Conservation (phyloP, 2,113 vertebrate species). For the Lasiurus cinereus region DNA sequence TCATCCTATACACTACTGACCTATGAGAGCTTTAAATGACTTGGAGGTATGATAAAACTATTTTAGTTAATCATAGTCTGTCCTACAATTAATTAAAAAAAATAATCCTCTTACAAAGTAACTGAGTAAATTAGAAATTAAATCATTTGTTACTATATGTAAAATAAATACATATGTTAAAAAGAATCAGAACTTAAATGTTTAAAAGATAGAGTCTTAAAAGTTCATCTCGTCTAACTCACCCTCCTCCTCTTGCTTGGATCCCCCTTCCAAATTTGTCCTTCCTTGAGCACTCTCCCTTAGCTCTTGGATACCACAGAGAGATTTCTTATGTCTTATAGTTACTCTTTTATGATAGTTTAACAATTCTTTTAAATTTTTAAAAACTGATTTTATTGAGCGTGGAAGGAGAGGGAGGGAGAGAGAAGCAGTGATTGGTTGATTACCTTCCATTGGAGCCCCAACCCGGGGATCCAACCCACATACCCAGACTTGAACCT, state of each 20-base stretch:
- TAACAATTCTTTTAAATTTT: background rate
- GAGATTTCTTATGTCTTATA: background rate
- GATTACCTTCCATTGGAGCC: background rate
- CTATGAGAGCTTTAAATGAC: slow-evolving; percentile 12
- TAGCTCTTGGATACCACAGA: background rate
- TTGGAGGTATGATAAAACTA: slow-evolving; percentile 15
- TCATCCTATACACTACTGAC: background rate
- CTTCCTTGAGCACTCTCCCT: background rate
- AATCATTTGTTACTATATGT: background rate
- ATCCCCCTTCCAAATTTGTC: background rate
- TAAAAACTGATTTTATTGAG: background rate
- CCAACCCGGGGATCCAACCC: too few relatives aligned
- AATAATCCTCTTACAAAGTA: slow-evolving; percentile 5
- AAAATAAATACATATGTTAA: background rate
- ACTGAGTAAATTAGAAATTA: slow-evolving; percentile 25
- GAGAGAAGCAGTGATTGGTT: background rate
- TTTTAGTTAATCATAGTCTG: slow-evolving; percentile 21
- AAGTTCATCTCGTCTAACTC: background rate
- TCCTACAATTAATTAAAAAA: slow-evolving; percentile 46
- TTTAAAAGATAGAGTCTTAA: slow-evolving; percentile 33
- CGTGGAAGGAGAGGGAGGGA: too few relatives aligned
- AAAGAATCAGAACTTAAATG: slow-evolving; percentile 33
- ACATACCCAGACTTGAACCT: too few relatives aligned
- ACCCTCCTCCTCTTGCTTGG: background rate
- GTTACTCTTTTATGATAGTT: background rate